Evolutionary conservation across 2,888 invertebrate species (phyloP), one percentile per base, ranked within the genome.

Genomic region (Halictus ligatus): DNA sequence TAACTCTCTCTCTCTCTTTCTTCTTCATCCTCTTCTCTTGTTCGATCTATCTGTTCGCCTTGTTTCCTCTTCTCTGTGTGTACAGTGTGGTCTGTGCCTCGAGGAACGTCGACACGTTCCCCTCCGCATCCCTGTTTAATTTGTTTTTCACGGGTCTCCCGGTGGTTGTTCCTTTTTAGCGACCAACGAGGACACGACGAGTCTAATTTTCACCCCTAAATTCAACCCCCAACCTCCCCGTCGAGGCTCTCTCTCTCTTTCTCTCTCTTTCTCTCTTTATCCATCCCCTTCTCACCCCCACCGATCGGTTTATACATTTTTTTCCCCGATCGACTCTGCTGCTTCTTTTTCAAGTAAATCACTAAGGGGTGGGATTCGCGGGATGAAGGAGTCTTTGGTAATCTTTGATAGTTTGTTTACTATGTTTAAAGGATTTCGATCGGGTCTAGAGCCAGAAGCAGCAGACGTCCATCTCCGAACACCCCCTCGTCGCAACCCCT

Each of bases 151-250:
- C 77, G 67, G 78, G 69, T 79, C 71, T 76, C 58, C 72, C 64
- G 48, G 71, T 81, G 48, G 71, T 81, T 54, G 67, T 73, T 78
- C 50, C 76, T 60, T 81, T 85, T 89, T 54, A 81, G 75, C 87
- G 91, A 91, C 91, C 91, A 91, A 91, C 91, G 90, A 91, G 91
- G 91, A 90, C 84, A 90, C 91, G 88, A 91, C 91, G 91, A 91
- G 88, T 89, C 88, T 64, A 72, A 72, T 67, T 35, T n/a, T 54
- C 43, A 43, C 72, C 78, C 67, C 58, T 64, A 29, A 29, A 35
- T 75, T 77, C 80, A 18, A 79, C 71, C 29, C 79, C 48, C 79
- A 71, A 75, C 10, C 40, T 21, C 25, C 50, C 21, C 40, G 71
- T 13, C 54, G 25, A 58, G 25, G 29, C 21, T 29, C 46, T 50